phyloP scores from a whole-genome alignment of 2,113 vertebrate genomes.

The Perca schrenkii region DNA sequence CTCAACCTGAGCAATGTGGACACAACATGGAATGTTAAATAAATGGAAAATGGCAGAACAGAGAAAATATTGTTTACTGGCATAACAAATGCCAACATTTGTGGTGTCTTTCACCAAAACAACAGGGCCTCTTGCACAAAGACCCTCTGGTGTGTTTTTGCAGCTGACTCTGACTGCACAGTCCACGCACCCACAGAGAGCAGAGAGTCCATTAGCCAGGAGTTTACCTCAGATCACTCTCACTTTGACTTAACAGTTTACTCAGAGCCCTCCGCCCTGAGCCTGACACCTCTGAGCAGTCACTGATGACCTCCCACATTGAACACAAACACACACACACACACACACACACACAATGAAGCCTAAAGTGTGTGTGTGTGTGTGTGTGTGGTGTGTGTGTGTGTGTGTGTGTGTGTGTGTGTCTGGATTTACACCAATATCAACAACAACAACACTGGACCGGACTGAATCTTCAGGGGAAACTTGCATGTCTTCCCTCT shows the following conservation, averaged over 20 bases:
- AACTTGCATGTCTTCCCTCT: too few relatives aligned
- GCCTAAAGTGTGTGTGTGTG: too few relatives aligned
- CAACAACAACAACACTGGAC: too few relatives aligned
- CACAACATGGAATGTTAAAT: neutral
- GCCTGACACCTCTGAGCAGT: slow-evolving; percentile 19
- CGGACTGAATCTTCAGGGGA: too few relatives aligned
- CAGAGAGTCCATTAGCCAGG: slow-evolving; percentile 3
- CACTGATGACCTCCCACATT: slow-evolving; percentile 50
- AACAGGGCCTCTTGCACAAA: slow-evolving; percentile 34
- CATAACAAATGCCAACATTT: slow-evolving; percentile 16
- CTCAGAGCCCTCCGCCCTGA: slow-evolving; percentile 30
- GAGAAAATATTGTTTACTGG: neutral
- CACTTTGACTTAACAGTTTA: slow-evolving; percentile 56
- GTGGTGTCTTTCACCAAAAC: slow-evolving; percentile 5
- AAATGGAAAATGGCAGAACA: neutral
- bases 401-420: too few relatives aligned
- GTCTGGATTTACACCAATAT: too few relatives aligned
- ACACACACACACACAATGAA: neutral
- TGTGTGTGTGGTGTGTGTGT: too few relatives aligned
- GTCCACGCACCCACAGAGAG: slow-evolving; percentile 40
- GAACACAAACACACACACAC: neutral
- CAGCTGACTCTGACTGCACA: slow-evolving; percentile 72
- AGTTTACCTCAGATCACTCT: slow-evolving; percentile 52
- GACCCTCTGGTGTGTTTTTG: slow-evolving; percentile 71
- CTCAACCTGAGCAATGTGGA: neutral